phyloP scores from a whole-genome alignment of 2,888 invertebrate species.

The Azorinus chamasolen region DNA sequence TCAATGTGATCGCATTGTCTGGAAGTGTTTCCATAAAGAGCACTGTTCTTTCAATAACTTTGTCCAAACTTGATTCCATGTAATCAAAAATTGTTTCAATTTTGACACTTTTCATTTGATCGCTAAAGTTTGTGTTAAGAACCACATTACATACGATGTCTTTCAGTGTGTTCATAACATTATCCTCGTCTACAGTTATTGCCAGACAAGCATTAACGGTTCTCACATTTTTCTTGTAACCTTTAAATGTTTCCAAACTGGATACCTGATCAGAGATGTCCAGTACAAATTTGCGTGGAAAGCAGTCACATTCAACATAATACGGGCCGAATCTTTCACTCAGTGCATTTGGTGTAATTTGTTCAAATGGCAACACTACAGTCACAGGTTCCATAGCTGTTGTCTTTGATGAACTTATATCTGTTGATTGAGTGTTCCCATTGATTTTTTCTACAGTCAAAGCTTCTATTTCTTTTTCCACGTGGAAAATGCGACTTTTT shows the following conservation, averaged over 20 bases:
- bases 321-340: constrained; percentile 41
- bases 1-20: constrained; percentile 7
- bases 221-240: constrained; percentile 8
- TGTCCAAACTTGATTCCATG: constrained; percentile 57
- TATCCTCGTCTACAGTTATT: constrained; percentile 45
- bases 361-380: constrained; percentile 9
- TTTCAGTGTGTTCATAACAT: constrained; percentile 55
- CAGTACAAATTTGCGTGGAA: constrained; percentile 71
- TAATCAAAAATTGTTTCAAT: constrained; percentile 68
- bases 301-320: constrained; percentile 64
- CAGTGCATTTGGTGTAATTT: constrained; percentile 31
- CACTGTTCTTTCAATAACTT: constrained; percentile 57
- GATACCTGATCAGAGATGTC: constrained; percentile 60
- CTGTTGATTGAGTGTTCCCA: no score
- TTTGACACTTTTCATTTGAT: constrained; percentile 10
- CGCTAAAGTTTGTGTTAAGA: constrained; percentile 56
- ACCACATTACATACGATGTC: constrained; percentile 62
- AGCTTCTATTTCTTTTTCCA: no score
- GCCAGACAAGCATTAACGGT: constrained; percentile 37
- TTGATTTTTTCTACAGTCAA: no score
- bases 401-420: no score
- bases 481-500: no score
- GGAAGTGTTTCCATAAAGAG: constrained; percentile 66
- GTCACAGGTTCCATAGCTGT: no score
- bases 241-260: not conserved